Evolutionary conservation across 2,888 invertebrate genomes (phyloP), one percentile per base, ranked within the genome.

Genomic region (Maniola hyperantus): DNA sequence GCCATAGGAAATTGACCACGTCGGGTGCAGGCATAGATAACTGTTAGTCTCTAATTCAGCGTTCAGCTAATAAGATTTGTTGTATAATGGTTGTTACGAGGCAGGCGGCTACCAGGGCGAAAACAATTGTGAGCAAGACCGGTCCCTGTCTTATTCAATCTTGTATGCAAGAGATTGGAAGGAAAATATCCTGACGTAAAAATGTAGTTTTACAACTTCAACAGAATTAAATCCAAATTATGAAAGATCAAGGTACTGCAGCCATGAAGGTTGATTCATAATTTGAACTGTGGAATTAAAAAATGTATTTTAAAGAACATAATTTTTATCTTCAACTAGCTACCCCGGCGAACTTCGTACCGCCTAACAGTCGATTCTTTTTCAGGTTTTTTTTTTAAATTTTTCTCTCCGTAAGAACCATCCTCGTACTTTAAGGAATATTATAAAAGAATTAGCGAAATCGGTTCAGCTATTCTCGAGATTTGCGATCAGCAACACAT

Each of bases 41-140:
- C 84, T 77, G 83, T 83, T 77, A 74, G 74, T 78, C 74, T 82
- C 74, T 81, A 79, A 80, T 83, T 79, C 77, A 80, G 77, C 80
- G 81, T 83, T 79, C 77, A 80, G 77, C 80, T 84, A 84, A 84
- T 85, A 86, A 84, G 83, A 88, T 87, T 84, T 84, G 83, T 87
- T 87, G 83, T 84, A 83, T 87, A 87, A 88, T 86, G 84, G 85
- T 79, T 81, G 79, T 82, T 82, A 83, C 80, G 81, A 80, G 74
- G 78, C 77, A 72, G 74, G 74, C 76, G 74, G 75, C 77, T 76
- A 79, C 77, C 79, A 80, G 83, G 83, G 82, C 81, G 82, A 87
- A 86, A 85, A 84, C 86, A 83, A 86, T 87, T 83, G 83, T 79
- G 76, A 74, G 68, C 75, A 69, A 80, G 80, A 86, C 84, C 82